phyloP scores from a whole-genome alignment of 2,113 vertebrate species.

The Microtus pennsylvanicus region DNA sequence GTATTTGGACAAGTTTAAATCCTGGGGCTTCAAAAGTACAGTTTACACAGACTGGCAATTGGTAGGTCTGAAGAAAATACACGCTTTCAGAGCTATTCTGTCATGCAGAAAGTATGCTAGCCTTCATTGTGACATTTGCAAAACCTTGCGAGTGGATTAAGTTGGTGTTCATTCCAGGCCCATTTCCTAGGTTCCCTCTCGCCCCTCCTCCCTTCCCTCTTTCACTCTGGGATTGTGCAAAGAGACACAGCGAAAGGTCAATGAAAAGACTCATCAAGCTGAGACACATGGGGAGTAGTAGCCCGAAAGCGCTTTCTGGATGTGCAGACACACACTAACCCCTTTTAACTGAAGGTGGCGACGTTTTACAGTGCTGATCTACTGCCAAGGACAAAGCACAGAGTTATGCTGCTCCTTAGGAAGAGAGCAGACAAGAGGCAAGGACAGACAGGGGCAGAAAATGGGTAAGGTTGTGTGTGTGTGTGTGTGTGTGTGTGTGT shows the following conservation, averaged over 20 bases:
- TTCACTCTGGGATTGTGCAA: background rate
- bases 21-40: constrained; percentile 40
- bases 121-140: constrained; percentile 54
- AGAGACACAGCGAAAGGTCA: background rate
- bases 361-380: constrained; percentile 57
- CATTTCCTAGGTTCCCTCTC: background rate
- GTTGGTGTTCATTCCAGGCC: constrained; percentile 20
- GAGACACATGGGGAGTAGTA: background rate
- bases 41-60: background rate
- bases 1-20: constrained; percentile 69
- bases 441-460: background rate
- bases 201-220: background rate
- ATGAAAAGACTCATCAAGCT: background rate
- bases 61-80: background rate
- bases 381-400: background rate
- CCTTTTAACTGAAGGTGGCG: constrained; percentile 71
- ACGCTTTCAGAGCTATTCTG: background rate
- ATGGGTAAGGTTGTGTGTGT: background rate
- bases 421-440: background rate
- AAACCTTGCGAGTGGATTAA: constrained; percentile 44
- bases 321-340: background rate
- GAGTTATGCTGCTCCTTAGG: background rate
- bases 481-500: background rate
- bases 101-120: constrained; percentile 69
- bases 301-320: background rate